phyloP scores from a whole-genome alignment of 1,140 invertebrate species.

The Pseudomyrmex cubaensis region DNA sequence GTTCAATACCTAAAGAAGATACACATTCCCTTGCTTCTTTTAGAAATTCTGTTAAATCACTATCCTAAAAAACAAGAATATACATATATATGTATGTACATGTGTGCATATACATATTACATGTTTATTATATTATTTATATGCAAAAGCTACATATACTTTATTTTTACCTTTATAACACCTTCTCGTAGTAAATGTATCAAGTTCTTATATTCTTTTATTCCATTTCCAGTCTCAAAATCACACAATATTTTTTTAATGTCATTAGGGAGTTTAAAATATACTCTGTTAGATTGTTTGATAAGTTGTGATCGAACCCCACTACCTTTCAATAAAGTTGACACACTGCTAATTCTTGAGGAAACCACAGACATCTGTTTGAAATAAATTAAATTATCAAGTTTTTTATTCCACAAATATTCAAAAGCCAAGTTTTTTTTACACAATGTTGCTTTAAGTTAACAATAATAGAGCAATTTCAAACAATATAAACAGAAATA shows the following conservation, averaged over 20 bases:
- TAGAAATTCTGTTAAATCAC: constrained; percentile 86
- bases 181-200: constrained; percentile 81
- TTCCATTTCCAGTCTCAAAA: constrained; percentile 72
- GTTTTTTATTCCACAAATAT: not conserved
- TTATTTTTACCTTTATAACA: constrained; percentile 78
- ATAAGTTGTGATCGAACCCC: constrained; percentile 73
- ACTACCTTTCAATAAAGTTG: constrained; percentile 80
- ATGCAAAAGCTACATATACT: not conserved
- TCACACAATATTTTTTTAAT: constrained; percentile 78
- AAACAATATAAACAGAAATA: not conserved
- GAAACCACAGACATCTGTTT: constrained; percentile 83
- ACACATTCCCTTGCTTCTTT: constrained; percentile 86
- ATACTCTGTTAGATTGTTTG: constrained; percentile 74
- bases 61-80: constrained; percentile 81
- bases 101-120: too few species aligned
- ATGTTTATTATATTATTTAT: not conserved
- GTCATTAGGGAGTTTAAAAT: constrained; percentile 80
- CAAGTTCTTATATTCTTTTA: constrained; percentile 81
- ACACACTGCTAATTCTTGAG: constrained; percentile 79
- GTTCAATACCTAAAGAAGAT: constrained; percentile 85
- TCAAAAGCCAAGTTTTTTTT: not conserved
- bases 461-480: not conserved
- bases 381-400: constrained; percentile 10
- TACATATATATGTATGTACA: not conserved
- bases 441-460: not conserved